Evolutionary conservation across 2,888 invertebrate genomes (phyloP), one percentile per base, ranked within the genome.

Genomic region (Tachystola acroxantha): DNA sequence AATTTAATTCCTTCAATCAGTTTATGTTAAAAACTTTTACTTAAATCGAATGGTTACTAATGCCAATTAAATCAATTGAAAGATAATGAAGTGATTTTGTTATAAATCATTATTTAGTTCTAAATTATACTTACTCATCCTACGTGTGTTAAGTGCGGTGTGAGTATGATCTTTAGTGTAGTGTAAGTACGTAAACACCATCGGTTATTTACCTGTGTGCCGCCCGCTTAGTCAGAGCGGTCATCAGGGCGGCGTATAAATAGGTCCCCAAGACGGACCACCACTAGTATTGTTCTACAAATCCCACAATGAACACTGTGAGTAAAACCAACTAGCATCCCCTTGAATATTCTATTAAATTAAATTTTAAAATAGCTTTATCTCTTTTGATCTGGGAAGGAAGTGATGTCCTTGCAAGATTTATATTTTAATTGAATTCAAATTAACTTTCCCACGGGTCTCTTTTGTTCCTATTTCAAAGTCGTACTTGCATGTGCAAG

Each of bases 221-320:
- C 11, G 24, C 9, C 11, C 36, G 51, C 50, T 69, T 63, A 66
- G 54, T 65, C 73, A 68, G 36, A 38, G 39, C 24, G 32, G 14
- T 7, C 27, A 36, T 16, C 16, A 43, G 31, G 30, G 34, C 25
- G 33, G 33, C 42, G 52, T 73, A 78, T 80, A 78, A 61, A 79
- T 71, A 78, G 58, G 48, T 51, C 46, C 50, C 42, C 36, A 38
- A 41, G 37, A 32, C 44, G 37, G 27, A 14, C 32, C 42, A 50
- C 40, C 42, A 48, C 38, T 48, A 42, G 46, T 67, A 73, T 58
- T 67, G 42, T 46, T 46, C 43, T 46, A 50, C 48, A 51, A 56
- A 45, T 52, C 57, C 56, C 55, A 75, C 61, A 58, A 82, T 82
- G 81, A 79, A 78, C 63, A 73, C 70, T 44, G 81, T 82, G 47